Evolutionary conservation across 2,797 vertebrate genomes (phyloP).

Genomic region (Poeciliopsis paucimaculata): DNA sequence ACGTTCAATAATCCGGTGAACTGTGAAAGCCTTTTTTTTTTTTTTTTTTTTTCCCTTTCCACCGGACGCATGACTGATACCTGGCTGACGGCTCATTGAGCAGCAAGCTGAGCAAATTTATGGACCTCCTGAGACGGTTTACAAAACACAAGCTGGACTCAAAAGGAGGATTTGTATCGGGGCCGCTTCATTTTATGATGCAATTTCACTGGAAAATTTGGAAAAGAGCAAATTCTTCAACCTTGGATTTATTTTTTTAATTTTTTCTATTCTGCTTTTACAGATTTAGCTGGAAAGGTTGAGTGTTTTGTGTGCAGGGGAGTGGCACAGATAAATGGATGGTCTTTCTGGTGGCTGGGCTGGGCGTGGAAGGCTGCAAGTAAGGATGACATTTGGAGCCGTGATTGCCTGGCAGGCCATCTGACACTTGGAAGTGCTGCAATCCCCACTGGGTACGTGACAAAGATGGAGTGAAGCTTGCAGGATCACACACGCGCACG

Average conservation of each 20-base stretch:
- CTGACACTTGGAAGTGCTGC: slow-evolving; percentile 65
- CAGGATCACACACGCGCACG: slow-evolving; percentile 10
- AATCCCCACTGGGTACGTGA: slow-evolving; percentile 64
- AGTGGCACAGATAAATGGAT: slow-evolving; percentile 53
- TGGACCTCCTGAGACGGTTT: slow-evolving; percentile 7
- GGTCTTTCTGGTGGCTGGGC: slow-evolving; percentile 45
- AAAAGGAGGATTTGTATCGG: slow-evolving; percentile 8
- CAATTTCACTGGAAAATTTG: background rate
- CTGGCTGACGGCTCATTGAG: slow-evolving; percentile 21
- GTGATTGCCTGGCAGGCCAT: slow-evolving; percentile 68
- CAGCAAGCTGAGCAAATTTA: slow-evolving; percentile 16
- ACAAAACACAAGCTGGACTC: slow-evolving; percentile 24
- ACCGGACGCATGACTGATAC: slow-evolving; percentile 43
- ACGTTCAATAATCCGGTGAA: slow-evolving; percentile 63
- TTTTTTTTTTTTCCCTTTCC: slow-evolving; percentile 31
- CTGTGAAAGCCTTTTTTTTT: slow-evolving; percentile 57
- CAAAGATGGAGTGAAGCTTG: slow-evolving; percentile 63
- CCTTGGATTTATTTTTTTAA: slow-evolving; percentile 5
- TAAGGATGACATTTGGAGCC: slow-evolving; percentile 72
- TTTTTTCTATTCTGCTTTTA: background rate
- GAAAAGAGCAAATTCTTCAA: slow-evolving; percentile 5
- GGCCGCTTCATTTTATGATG: slow-evolving; percentile 8
- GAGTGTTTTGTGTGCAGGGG: slow-evolving; percentile 20
- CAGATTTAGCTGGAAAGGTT: slow-evolving; percentile 13
- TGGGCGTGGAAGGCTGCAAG: slow-evolving; percentile 45